Base-by-base conservation (phyloP, 2,113 vertebrate species). In the Psittacus erithacus region DNA sequence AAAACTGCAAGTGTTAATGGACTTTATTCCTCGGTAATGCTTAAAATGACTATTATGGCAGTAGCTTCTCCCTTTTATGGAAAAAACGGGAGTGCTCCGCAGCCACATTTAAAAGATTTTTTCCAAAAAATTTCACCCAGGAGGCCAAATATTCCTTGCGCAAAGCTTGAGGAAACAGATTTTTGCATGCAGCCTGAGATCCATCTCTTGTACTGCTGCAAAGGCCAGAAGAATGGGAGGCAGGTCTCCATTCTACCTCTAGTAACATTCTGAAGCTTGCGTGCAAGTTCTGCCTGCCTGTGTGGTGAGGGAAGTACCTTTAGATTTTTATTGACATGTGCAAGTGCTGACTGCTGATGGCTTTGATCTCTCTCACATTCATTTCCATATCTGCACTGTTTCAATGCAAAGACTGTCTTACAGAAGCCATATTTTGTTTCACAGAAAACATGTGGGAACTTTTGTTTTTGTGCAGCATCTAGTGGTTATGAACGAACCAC, bases 1-100 rank as follows among this genome's bases (percentile, higher is more conserved):
- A 83, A 92, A 93, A 77, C 90, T 65, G 90, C 93, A 95, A 97
- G 95, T 86, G 90, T 86, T 93, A 96, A 96, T 93, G 86, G 87
- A 85, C 75, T 82, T 92, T 96, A 96, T 96, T 93, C 93, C 92
- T 96, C 95, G 93, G 90, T 96, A 94, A 93, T 47, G 92, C 82
- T 95, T 93, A 71, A 95, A 94, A 83, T 88, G 82, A 92, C 92
- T 93, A 93, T 96, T 96, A 90, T 68, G 82, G 94, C 41, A 24
- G 46, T 84, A 31, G 93, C 84, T 93, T 73, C 91, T 97, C 84
- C 86, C 88, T 96, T 96, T 94, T 88, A 94, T 70, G 82, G 89
- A 86, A 95, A 78, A 84, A 85, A 62, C 73, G 68, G 57, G 91
- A 93, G 70, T 3, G 7, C 75, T 96, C 95, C 52, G 44, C 60